Base-by-base conservation (phyloP, 2,888 invertebrate species). In the Galerucella pusilla region DNA sequence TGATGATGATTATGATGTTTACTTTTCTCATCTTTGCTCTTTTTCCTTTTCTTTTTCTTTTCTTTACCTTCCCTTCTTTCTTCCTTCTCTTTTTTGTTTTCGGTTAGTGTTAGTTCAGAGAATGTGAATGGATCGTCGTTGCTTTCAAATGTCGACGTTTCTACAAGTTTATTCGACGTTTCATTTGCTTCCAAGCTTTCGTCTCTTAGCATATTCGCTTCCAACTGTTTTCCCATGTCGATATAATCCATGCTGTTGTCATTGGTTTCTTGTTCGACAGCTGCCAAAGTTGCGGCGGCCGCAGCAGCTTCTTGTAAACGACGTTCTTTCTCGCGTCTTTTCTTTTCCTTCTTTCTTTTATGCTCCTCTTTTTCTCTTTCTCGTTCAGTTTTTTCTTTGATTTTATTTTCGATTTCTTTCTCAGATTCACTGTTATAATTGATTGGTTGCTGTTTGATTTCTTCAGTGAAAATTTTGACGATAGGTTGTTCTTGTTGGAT, bases 41-140 rank as follows among this genome's bases (percentile, higher is more conserved):
- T 94, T 86, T 95, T 96, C 82, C 94, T 92, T 86, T 95, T 96
- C 88, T 96, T 96, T 87, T 94, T 95, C 87, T 93, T 94, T 81
- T 95, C 94, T 84, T 93, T 94, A 69, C 89, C 89, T 79, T 94
- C 91, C 87, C 90, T 89, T 82, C 90, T 84, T 80, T 88, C 90
- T 83, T 90, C 84, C 67, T 79, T 81, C 10, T 82, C 82, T 82
- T 87, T 84, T 83, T 83, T 83, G n/a, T 72, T 74, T 63, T 83
- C 83, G 42, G 25, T 68, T 42, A 75, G 42, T 35, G 25, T 66
- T 42, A 75, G 28, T 25, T 79, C 80, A 12, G 68, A 67, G 68
- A 80, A 81, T 35, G 74, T 54, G 60, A 79, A 80, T 10, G 75
- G 54, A 61, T 78, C 78, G 6, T 75, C 73, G 11, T 72, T 52